Conservation (phyloP, 1,140 invertebrate genomes). For the Drosophila sucinea region DNA sequence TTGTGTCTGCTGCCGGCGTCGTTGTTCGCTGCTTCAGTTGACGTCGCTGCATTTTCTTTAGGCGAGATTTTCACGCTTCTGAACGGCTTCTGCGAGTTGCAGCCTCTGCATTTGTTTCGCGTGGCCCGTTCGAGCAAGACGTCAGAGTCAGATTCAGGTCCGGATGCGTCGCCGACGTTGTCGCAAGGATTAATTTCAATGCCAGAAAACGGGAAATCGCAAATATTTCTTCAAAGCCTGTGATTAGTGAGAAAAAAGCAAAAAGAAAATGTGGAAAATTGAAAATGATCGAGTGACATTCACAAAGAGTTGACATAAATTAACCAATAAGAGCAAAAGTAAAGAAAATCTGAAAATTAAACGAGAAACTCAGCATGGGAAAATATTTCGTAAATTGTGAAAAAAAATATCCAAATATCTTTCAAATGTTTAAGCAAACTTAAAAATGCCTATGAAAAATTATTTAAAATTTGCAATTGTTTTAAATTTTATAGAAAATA, state of each 20-base stretch:
- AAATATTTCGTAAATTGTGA: too few species aligned
- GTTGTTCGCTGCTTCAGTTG: constrained; percentile 21
- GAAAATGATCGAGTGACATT: constrained; percentile 28
- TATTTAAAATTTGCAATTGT: too few species aligned
- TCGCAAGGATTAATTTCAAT: constrained; percentile 20
- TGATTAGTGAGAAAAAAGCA: constrained; percentile 21
- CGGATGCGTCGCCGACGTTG: constrained; percentile 25
- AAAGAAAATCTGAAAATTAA: constrained; percentile 10
- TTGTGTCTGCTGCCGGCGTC: too few species aligned
- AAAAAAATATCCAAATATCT: neutral
- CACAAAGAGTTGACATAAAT: constrained; percentile 18
- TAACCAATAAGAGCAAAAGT: constrained; percentile 1
- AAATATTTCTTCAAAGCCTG: neutral
- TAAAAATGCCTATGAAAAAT: neutral
- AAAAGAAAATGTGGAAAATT: constrained; percentile 34
- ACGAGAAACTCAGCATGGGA: neutral
- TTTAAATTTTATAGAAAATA: too few species aligned
- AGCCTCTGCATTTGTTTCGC: constrained; percentile 54
- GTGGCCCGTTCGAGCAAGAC: constrained; percentile 57
- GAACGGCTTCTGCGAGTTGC: neutral
- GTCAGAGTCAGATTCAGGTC: constrained; percentile 20
- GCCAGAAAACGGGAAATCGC: constrained; percentile 30
- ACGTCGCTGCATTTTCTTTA: constrained; percentile 54
- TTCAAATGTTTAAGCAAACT: too few species aligned
- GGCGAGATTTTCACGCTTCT: constrained; percentile 33